Conservation (phyloP, 2,888 invertebrate genomes). For the Hirudinaria manillensis region DNA sequence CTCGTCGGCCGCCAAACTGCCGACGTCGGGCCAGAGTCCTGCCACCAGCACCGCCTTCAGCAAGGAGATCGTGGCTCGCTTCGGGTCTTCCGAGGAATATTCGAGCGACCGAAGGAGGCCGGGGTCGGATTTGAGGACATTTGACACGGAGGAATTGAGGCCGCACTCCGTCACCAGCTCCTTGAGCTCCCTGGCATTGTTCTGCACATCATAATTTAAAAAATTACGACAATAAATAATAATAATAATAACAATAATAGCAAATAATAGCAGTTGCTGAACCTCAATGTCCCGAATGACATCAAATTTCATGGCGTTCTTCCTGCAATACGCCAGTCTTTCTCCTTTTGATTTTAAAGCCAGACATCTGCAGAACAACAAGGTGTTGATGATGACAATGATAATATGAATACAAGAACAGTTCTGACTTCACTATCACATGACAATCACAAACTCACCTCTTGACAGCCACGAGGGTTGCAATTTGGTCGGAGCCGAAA, state of each 20-base stretch:
- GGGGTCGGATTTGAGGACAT: not conserved
- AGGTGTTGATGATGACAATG: not conserved
- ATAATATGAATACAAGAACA: not conserved
- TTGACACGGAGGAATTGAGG: not conserved
- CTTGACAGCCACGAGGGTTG: slow-evolving; percentile 7
- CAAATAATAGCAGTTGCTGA: not conserved
- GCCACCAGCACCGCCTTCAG: slow-evolving; percentile 45
- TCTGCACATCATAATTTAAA: not conserved
- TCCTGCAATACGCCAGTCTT: slow-evolving; percentile 22
- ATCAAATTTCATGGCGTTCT: slow-evolving; percentile 16
- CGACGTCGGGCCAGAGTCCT: slow-evolving; percentile 43
- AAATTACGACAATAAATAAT: not conserved
- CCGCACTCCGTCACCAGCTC: not conserved
- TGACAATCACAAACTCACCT: not conserved
- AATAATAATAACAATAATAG: not conserved
- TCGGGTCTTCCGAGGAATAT: slow-evolving; percentile 33
- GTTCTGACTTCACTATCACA: not conserved
- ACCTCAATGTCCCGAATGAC: slow-evolving; percentile 29
- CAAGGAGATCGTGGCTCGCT: slow-evolving; percentile 42
- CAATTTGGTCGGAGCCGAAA: slow-evolving; percentile 48
- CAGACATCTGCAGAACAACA: not conserved
- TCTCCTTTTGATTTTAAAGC: slow-evolving; percentile 7
- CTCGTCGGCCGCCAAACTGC: slow-evolving; percentile 39
- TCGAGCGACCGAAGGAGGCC: not conserved
- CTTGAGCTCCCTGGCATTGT: slow-evolving; percentile 8